phyloP scores from a whole-genome alignment of 2,888 invertebrate genomes.

The Drosophila longiperda region DNA sequence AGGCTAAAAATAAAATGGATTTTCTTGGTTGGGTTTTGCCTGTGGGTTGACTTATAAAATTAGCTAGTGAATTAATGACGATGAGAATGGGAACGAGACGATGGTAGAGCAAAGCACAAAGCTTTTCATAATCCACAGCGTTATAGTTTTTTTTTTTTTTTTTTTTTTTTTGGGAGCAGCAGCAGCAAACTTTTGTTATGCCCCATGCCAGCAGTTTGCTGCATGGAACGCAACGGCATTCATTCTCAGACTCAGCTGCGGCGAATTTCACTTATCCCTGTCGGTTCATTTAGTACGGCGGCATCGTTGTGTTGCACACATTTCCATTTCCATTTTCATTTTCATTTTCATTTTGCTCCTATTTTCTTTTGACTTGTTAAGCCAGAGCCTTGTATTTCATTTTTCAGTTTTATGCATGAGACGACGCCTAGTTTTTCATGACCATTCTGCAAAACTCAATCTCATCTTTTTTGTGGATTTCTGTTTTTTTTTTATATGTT shows the following conservation, averaged over 20 bases:
- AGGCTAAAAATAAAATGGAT: neutral
- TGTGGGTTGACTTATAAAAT: conserved; percentile 12
- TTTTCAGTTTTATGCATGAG: conserved; percentile 74
- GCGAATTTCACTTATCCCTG: conserved; percentile 75
- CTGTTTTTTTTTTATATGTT: neutral
- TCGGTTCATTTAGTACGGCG: conserved; percentile 34
- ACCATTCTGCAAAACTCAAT: conserved; percentile 56
- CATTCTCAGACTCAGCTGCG: conserved; percentile 39
- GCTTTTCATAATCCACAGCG: conserved; percentile 30
- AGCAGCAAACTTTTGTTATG: conserved; percentile 18
- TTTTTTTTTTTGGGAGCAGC: conserved; percentile 4
- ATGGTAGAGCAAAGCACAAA: neutral
- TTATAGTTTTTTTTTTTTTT: conserved; percentile 12
- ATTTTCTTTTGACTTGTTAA: conserved; percentile 24
- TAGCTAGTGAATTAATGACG: conserved; percentile 36
- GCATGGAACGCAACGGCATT: neutral
- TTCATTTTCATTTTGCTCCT: conserved; percentile 32
- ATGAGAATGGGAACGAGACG: neutral
- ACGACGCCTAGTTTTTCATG: conserved; percentile 68
- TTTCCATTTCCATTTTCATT: conserved; percentile 46
- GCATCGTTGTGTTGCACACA: conserved; percentile 31
- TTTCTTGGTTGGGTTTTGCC: neutral
- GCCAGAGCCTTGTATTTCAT: conserved; percentile 66
- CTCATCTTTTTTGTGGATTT: conserved; percentile 42
- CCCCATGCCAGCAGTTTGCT: conserved; percentile 1